Evolutionary conservation across 2,113 vertebrate species (phyloP).

Genomic region (Megaceryle maxima): DNA sequence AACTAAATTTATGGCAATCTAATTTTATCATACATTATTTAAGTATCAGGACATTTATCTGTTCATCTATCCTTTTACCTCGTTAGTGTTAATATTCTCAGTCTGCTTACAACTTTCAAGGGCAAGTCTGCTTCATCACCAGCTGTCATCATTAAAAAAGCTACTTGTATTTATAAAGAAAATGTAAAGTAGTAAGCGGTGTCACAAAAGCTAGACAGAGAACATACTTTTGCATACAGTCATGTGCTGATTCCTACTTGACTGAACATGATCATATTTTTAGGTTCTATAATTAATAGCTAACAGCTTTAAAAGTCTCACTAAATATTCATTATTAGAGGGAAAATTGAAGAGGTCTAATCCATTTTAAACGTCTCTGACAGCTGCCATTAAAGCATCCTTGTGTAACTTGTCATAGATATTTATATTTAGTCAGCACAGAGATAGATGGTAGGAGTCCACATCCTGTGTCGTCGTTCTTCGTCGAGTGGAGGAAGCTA

Average conservation of each 20-base stretch:
- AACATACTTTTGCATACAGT: neutral
- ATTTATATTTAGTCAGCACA: slow-evolving; percentile 50
- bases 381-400: slow-evolving; percentile 60
- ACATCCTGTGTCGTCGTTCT: neutral
- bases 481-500: neutral
- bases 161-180: neutral
- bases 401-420: slow-evolving; percentile 42
- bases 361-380: slow-evolving; percentile 57
- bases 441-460: slow-evolving; percentile 8
- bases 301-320: slow-evolving; percentile 40
- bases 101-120: slow-evolving; percentile 26
- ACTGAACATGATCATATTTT: slow-evolving; percentile 17
- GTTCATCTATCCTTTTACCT: slow-evolving; percentile 19
- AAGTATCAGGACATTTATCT: neutral
- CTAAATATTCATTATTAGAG: slow-evolving; percentile 33
- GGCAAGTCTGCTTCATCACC: slow-evolving; percentile 29
- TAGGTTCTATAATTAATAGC: slow-evolving; percentile 58
- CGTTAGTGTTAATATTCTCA: neutral
- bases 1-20: slow-evolving; percentile 40
- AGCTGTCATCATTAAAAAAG: slow-evolving; percentile 1
- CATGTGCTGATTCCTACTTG: neutral
- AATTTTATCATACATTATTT: neutral
- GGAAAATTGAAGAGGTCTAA: slow-evolving; percentile 16
- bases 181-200: neutral
- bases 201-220: neutral